Evolutionary conservation across 1,140 invertebrate species (phyloP).

Genomic region (Sycophila sp.): DNA sequence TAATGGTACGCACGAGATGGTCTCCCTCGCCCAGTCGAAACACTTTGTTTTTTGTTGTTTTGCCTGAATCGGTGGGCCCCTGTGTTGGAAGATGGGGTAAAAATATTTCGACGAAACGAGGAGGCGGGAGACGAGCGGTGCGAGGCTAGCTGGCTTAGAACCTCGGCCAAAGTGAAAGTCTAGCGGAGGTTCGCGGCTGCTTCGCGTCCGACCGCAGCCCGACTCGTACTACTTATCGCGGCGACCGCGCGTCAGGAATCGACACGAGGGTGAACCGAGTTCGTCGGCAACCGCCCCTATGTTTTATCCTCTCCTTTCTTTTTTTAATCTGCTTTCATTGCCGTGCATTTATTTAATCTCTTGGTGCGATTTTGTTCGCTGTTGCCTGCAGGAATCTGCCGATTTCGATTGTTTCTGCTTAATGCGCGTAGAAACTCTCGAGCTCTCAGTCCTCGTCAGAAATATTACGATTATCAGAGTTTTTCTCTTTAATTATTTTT

Average conservation of each 20-base stretch:
- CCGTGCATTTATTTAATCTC: too few species aligned
- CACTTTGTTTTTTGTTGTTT: too few species aligned
- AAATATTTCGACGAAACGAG: too few species aligned
- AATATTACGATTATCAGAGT: slow-evolving; percentile 36
- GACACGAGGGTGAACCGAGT: slow-evolving; percentile 23
- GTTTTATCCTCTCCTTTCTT: slow-evolving; percentile 3
- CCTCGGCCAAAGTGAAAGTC: slow-evolving; percentile 50
- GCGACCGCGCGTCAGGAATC: not conserved
- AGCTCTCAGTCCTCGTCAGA: slow-evolving; percentile 36
- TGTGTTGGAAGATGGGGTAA: too few species aligned
- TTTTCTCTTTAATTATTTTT: slow-evolving; percentile 6
- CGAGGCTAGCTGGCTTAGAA: slow-evolving; percentile 33
- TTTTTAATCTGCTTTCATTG: not conserved
- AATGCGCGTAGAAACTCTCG: slow-evolving; percentile 45
- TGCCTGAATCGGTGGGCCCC: too few species aligned
- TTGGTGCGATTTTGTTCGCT: too few species aligned
- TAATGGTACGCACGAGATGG: too few species aligned
- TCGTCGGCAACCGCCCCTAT: slow-evolving; percentile 30
- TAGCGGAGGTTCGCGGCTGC: slow-evolving; percentile 61
- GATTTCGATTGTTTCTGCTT: slow-evolving; percentile 33
- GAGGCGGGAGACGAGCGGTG: too few species aligned
- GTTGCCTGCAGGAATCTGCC: too few species aligned
- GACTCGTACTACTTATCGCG: slow-evolving; percentile 26
- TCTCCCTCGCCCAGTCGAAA: too few species aligned
- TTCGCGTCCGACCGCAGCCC: slow-evolving; percentile 13